A percentile compares a stretch with the other conserved stretches of the same genome.
Evolutionary conservation across 92 coral and sea anemone genomes (phyloP).

Genomic region (Porites cylindrica): DNA sequence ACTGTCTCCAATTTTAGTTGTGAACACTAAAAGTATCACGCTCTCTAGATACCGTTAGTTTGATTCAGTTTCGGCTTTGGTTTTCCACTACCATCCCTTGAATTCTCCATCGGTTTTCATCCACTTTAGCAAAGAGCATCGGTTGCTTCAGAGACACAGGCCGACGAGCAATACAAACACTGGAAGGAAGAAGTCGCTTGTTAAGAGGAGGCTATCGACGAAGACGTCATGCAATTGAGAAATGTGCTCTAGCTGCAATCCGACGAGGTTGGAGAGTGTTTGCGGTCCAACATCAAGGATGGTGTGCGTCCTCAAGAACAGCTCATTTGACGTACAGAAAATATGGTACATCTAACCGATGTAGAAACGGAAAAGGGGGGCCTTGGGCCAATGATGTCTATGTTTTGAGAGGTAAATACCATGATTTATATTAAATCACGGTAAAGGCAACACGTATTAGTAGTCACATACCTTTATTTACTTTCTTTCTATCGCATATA

Average conservation of each 20-base stretch:
- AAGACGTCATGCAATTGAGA: conserved; percentile 51
- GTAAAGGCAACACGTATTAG: no score
- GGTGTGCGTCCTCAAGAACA: conserved; percentile 53
- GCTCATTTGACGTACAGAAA: conserved; percentile 46
- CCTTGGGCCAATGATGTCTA: conserved; percentile 74
- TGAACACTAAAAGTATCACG: no score
- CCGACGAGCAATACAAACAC: conserved; percentile 34
- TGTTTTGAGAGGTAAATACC: conserved; percentile 47
- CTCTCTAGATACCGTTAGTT: no score
- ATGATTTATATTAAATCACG: no score
- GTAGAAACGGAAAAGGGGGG: conserved; percentile 64
- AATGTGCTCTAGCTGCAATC: conserved; percentile 59
- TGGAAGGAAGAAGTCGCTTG: conserved; percentile 44
- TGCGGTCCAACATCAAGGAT: conserved; percentile 58
- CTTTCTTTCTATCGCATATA: no score
- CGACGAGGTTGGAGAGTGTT: conserved; percentile 50
- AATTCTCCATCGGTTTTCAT: neutral
- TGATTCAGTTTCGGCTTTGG: no score
- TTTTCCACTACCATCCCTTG: neutral
- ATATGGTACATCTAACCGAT: conserved; percentile 51
- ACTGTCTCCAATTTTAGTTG: no score
- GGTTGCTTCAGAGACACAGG: conserved; percentile 53
- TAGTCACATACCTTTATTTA: no score
- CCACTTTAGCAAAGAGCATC: conserved; percentile 24
- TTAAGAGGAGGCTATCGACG: conserved; percentile 37